Base-by-base conservation (phyloP, 2,797 vertebrate genomes). In the Tachyglossus aculeatus region DNA sequence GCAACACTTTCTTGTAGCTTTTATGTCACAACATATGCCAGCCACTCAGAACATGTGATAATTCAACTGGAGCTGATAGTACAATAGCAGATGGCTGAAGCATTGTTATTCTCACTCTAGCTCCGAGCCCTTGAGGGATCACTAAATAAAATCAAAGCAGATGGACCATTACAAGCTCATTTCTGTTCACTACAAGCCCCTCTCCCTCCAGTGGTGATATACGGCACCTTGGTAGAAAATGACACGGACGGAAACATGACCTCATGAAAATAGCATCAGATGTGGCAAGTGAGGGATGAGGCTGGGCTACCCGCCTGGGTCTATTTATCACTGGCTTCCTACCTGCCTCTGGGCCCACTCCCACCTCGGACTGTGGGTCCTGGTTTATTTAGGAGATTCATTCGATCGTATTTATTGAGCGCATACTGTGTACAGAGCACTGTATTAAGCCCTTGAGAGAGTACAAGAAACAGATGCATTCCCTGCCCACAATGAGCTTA, bases 121-220 rank as follows among this genome's bases (percentile, higher is more conserved):
- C 94, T 93, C 92, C 84, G 86, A 92, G 94, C 93, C 95, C 95
- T 94, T 92, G 93, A 96, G 94, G 93, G 94, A 93, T 94, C 91
- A 93, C 94, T 95, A 96, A 96, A 96, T 96, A 97, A 97, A 97
- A 96, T 95, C 94, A 95, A 96, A 95, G 94, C 96, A 98, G 95
- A 97, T 97, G 95, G 96, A 96, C 93, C 93, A 95, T 94, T 95
- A 94, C 88, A 91, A 86, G 82, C 91, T 93, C 90, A 93, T 95
- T 93, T 93, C 91, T 95, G 94, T 95, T 96, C 93, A 94, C 94
- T 93, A 95, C 95, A 94, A 95, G 94, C 94, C 94, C 93, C 92
- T 87, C 86, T 77, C 87, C 81, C 86, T 87, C 82, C 77, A 86
- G 85, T 87, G 83, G 86, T 90, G 88, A 91, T 91, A 89, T 91